Base-by-base conservation (phyloP, 2,113 vertebrate species). In the Calyptomena viridis region DNA sequence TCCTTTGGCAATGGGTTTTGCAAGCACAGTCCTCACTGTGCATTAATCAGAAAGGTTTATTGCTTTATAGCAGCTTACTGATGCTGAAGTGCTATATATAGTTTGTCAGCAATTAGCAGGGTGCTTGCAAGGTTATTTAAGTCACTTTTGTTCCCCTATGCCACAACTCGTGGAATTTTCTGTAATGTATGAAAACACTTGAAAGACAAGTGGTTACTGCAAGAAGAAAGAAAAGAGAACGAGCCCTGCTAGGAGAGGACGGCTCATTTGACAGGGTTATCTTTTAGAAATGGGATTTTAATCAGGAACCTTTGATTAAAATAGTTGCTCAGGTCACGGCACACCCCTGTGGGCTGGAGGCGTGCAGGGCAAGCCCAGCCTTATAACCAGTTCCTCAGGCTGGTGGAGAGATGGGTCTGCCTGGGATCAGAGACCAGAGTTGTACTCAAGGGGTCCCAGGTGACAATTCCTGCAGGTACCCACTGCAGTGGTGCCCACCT, bases 1-100 rank as follows among this genome's bases (percentile, higher is more conserved):
- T 94, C 95, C 96, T 67, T 95, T 94, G 91, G 95, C 96, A 72
- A 74, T 6, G 86, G 59, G 86, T 87, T 95, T 92, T 89, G 92
- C 13, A 46, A 94, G 76, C 11, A 0, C 67, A 28, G 42, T 86
- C 59, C 88, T 93, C 23, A 1, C n/a, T 9, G 33, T 33, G 64
- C 86, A 60, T 92, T 92, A 93, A 73, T 78, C 89, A 92, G 55
- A 39, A 71, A 42, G 76, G 44, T 93, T 92, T 89, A 87, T 90
- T 84, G 86, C 88, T 93, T 58, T 63, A 46, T 24, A 77, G 72
- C 11, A 66, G 47, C 75, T 86, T 68, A 52, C 21, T 89, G 79
- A 50, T 86, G 92, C 83, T 77, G 59, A 53, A 3, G 72, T 74
- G 76, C 80, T 94, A 84, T 75, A 78, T 78, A 84, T 77, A 89